Percentiles rank a stretch among this genome's conserved stretches.
phyloP scores from a whole-genome alignment of 2,888 invertebrate genomes.

The Drosophila nigricruria region DNA sequence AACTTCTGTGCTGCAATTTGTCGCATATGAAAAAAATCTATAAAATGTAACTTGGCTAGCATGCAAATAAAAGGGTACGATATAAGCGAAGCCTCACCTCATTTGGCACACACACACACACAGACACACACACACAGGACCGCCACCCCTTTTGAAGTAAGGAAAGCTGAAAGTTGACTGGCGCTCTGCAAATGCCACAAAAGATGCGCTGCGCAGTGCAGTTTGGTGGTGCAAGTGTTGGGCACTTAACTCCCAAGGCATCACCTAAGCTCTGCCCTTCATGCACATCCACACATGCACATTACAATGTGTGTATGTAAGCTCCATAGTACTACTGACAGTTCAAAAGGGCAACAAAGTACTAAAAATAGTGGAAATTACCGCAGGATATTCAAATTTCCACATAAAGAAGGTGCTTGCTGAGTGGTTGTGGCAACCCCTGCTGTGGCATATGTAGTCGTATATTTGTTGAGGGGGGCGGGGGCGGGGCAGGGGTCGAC shows the following conservation, averaged over 20 bases:
- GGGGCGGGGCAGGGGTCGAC: background rate
- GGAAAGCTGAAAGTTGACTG: slow-evolving; percentile 28
- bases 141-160: background rate
- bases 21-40: slow-evolving; percentile 43
- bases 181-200: slow-evolving; percentile 55
- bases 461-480: slow-evolving; percentile 2
- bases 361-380: slow-evolving; percentile 81
- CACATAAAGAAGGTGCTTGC: slow-evolving; percentile 56
- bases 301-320: slow-evolving; percentile 34
- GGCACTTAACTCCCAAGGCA: slow-evolving; percentile 64
- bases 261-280: slow-evolving; percentile 22
- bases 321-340: slow-evolving; percentile 72
- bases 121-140: background rate
- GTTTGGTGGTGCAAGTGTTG: slow-evolving; percentile 51
- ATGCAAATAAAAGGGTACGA: slow-evolving; percentile 51
- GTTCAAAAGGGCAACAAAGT: slow-evolving; percentile 81
- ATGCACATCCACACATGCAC: slow-evolving; percentile 1
- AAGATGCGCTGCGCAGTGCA: slow-evolving; percentile 57
- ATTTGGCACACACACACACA: slow-evolving; percentile 16
- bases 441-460: slow-evolving; percentile 25
- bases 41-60: slow-evolving; percentile 54
- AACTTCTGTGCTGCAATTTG: slow-evolving; percentile 9
- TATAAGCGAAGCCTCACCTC: slow-evolving; percentile 12
- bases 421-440: slow-evolving; percentile 26
- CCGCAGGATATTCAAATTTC: slow-evolving; percentile 80